Base-by-base conservation (phyloP, 1,140 invertebrate genomes). In the Ephestia elutella region DNA sequence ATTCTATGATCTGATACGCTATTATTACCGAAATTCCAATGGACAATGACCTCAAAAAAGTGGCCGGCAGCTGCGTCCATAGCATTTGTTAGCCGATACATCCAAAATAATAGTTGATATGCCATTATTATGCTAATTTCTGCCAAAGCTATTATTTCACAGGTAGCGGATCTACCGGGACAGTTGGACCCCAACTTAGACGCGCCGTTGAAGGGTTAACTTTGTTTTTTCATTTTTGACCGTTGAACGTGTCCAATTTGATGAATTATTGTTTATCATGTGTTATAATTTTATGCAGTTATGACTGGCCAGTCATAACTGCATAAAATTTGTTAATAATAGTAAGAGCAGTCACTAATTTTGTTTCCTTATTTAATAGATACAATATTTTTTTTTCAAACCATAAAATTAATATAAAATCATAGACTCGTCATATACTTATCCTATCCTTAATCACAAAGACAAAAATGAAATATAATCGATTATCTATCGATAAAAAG, bases 121-220 rank as follows among this genome's bases (percentile, higher is more conserved):
- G 63, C 65, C 71, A 86, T 87, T 87, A 87, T 87, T 86, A 87
- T 87, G 84, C 73, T 74, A 87, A 87, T 85, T 60, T 68, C 50
- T 25, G 49, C 58, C 56, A 63, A 72, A 68, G 69, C 71, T 78
- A 80, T 83, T 81, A 81, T 86, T 82, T 82, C 72, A 72, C 81
- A 86, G 81, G 83, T 84, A 83, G 68, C 60, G 66, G 71, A 75
- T 85, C 75, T 78, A 80, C 66, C 68, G 69, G 72, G 64, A 60
- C 63, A 35, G 49, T 62, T 63, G 51, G 28, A 63, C 67, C 66
- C 64, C 69, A 65, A 67, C 65, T 62, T 62, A 66, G 66, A 58
- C 56, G 60, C n/a, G n/a, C n/a, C n/a, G n/a, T 49, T 62, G 66
- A 70, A 71, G 70, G 73, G 70, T 72, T 80, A 60, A 63, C 50